These are phyloP conservation scores for Orthosia gracilis DNA, from an alignment of 2,888 invertebrate species.

Conservation along the genomic window DNA sequence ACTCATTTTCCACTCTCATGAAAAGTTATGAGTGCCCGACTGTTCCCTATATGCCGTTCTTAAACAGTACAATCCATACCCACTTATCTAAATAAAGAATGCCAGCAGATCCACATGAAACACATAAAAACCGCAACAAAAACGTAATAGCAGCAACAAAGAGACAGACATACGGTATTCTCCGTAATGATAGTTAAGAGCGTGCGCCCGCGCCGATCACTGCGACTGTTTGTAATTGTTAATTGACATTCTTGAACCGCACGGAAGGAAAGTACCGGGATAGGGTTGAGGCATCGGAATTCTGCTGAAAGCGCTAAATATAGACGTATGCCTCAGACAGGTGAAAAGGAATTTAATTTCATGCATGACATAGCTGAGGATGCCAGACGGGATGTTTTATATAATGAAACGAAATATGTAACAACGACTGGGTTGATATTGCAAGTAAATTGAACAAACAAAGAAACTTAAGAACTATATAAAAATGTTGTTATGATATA, in stretches of 20 bases:
- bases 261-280: conserved; percentile 75
- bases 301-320: conserved; percentile 62
- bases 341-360: conserved; percentile 44
- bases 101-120: conserved; percentile 32
- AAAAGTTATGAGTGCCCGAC: not conserved
- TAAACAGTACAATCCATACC: not conserved
- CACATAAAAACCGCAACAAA: conserved; percentile 38
- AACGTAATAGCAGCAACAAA: conserved; percentile 53
- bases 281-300: conserved; percentile 65
- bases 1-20: not conserved
- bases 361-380: conserved; percentile 1
- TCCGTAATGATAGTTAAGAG: conserved; percentile 52
- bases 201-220: conserved; percentile 70
- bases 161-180: conserved; percentile 61
- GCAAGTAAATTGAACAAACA: conserved; percentile 1
- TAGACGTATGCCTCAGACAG: conserved; percentile 29
- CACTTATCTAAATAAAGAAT: conserved; percentile 41
- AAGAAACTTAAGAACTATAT: not conserved
- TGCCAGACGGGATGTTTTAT: conserved; percentile 5
- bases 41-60: not conserved
- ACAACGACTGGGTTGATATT: conserved; percentile 10
- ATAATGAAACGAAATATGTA: conserved; percentile 11
- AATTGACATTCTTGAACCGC: conserved; percentile 76
- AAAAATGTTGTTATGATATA: not conserved
- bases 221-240: conserved; percentile 76